Evolutionary conservation across 2,113 vertebrate genomes (phyloP).

Genomic region (Hippoglossus stenolepis): DNA sequence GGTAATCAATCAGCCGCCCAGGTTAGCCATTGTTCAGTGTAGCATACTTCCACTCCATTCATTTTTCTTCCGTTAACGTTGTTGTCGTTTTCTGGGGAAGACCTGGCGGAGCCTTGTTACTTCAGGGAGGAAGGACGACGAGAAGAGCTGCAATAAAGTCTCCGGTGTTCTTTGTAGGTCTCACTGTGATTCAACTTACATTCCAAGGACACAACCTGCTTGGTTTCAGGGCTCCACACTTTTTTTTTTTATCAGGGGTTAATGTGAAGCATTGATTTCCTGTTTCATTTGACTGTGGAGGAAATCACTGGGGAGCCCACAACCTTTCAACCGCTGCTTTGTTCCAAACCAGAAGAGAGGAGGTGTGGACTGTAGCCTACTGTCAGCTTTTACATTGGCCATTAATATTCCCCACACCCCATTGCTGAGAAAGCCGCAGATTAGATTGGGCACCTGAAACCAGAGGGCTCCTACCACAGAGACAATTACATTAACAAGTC

Average conservation of each 20-base stretch:
- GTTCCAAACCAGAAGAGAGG: constrained; percentile 38
- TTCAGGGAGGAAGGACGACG: not conserved
- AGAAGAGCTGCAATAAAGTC: constrained; percentile 17
- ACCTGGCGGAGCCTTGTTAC: constrained; percentile 1
- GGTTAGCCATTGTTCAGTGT: constrained; percentile 36
- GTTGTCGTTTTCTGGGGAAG: constrained; percentile 26
- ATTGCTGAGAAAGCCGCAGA: constrained; percentile 3
- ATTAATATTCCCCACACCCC: constrained; percentile 3
- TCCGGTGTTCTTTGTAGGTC: not conserved
- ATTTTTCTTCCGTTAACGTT: not conserved
- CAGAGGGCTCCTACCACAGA: constrained; percentile 9
- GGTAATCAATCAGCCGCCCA: constrained; percentile 54
- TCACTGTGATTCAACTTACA: constrained; percentile 27
- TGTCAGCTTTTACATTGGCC: constrained; percentile 1
- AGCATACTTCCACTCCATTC: not conserved
- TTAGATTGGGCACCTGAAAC: constrained; percentile 23
- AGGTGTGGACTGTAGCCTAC: constrained; percentile 5
- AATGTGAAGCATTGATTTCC: constrained; percentile 68
- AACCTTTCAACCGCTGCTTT: constrained; percentile 15
- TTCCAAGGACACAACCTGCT: constrained; percentile 33
- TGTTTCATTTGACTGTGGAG: constrained; percentile 54
- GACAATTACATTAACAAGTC: constrained; percentile 25
- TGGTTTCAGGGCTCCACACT: constrained; percentile 13
- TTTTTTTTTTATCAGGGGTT: constrained; percentile 52
- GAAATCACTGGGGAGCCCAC: constrained; percentile 39